Percentiles rank a stretch among this genome's conserved stretches.
These are phyloP conservation scores for Pipa parva DNA, from an alignment of 2,113 vertebrate species.

Conservation along the genomic window DNA sequence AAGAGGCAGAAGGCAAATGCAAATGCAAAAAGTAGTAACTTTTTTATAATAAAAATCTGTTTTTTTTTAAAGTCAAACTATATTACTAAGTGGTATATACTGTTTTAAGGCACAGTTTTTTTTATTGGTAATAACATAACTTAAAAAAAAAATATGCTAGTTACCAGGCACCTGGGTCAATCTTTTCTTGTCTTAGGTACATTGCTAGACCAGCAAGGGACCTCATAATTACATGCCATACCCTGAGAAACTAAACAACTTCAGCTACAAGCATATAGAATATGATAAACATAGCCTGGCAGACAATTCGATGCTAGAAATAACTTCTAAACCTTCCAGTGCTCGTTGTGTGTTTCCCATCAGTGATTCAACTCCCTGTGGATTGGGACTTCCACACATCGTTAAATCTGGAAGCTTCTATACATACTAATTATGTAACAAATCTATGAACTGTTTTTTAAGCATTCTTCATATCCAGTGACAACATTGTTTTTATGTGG, in stretches of 20 bases:
- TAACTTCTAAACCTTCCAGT: not conserved
- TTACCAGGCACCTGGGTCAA: no score
- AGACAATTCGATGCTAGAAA: not conserved
- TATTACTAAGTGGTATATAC: no score
- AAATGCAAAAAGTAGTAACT: no score
- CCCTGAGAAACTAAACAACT: not conserved
- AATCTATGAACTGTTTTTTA: slow-evolving; percentile 11
- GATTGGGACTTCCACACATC: slow-evolving; percentile 5
- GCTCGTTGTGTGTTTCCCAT: not conserved
- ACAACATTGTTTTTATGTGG: not conserved
- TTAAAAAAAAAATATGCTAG: no score
- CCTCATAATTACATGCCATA: not conserved
- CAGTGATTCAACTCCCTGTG: not conserved
- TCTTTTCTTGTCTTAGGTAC: no score
- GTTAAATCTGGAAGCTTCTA: slow-evolving; percentile 5
- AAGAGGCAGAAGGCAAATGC: no score
- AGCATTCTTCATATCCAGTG: not conserved
- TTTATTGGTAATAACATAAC: no score
- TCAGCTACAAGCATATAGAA: not conserved
- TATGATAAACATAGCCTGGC: not conserved
- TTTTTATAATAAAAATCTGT: no score
- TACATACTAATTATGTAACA: slow-evolving; percentile 10
- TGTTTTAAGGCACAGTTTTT: no score
- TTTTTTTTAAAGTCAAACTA: no score
- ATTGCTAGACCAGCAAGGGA: not conserved